Evolutionary conservation across 2,113 vertebrate genomes (phyloP).

Genomic region (Chamaea fasciata): DNA sequence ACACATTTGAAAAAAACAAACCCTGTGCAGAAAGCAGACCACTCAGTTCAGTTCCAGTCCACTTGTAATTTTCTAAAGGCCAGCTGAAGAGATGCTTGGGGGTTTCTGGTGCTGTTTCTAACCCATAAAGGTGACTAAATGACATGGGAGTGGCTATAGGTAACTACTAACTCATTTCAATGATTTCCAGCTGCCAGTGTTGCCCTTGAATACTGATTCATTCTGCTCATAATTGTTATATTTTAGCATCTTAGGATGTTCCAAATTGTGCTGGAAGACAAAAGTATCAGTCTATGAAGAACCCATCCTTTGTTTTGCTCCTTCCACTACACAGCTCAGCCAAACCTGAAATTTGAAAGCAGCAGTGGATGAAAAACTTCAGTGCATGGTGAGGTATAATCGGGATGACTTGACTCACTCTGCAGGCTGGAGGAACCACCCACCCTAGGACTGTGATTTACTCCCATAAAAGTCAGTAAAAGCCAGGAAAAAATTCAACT

Average conservation of each 20-base stretch:
- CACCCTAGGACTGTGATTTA: neutral
- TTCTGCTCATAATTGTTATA: neutral
- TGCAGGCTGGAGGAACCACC: neutral
- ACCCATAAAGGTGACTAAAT: neutral
- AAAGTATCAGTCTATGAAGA: neutral
- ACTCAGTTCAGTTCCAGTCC: neutral
- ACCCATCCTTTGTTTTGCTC: neutral
- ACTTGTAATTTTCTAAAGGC: neutral
- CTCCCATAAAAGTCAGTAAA: neutral
- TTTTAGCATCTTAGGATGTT: neutral
- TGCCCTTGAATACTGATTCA: neutral
- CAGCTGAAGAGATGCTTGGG: neutral
- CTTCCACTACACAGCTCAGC: neutral
- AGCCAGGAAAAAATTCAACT: neutral
- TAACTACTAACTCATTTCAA: neutral
- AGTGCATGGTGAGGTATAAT: neutral
- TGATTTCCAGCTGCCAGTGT: neutral
- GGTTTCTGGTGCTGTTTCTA: neutral
- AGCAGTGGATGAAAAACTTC: neutral
- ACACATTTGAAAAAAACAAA: neutral
- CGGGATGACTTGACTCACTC: neutral
- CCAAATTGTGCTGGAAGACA: neutral
- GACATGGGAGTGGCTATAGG: neutral
- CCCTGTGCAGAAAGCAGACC: neutral
- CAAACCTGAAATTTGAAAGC: slow-evolving; percentile 12